phyloP scores from a whole-genome alignment of 2,797 vertebrate genomes.

The Typhlichthys subterraneus region DNA sequence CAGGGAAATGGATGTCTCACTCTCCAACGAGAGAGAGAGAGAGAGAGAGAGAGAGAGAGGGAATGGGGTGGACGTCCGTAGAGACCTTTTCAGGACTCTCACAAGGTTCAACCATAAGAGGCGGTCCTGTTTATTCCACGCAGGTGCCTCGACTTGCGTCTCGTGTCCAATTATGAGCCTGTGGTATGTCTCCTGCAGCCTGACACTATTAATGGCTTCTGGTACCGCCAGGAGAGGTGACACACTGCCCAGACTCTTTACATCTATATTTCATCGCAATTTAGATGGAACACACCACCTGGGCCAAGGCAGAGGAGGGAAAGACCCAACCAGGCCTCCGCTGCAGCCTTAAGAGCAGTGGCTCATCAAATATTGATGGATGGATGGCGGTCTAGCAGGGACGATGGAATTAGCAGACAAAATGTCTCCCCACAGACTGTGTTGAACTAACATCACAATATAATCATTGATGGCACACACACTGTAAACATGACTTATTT shows the following conservation, averaged over 20 bases:
- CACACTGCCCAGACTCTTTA: conserved; percentile 78
- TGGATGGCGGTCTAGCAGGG: conserved; percentile 59
- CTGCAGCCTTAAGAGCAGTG: conserved; percentile 57
- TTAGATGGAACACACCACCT: conserved; percentile 64
- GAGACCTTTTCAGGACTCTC: conserved; percentile 56
- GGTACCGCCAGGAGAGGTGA: conserved; percentile 80
- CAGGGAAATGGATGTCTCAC: conserved; percentile 36
- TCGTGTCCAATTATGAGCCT: conserved; percentile 80
- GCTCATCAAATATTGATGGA: conserved; percentile 77
- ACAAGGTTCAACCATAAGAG: conserved; percentile 59
- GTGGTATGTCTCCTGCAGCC: conserved; percentile 77
- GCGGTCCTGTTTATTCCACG: conserved; percentile 72
- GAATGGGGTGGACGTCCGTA: conserved; percentile 39
- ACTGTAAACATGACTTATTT: conserved; percentile 46
- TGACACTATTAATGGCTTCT: conserved; percentile 84
- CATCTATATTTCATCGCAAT: conserved; percentile 84
- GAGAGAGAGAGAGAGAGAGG: neutral
- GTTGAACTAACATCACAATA: conserved; percentile 52
- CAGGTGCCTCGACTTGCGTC: conserved; percentile 79
- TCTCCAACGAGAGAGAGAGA: neutral
- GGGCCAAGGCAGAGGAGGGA: conserved; percentile 46
- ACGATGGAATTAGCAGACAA: conserved; percentile 64
- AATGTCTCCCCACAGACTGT: conserved; percentile 61
- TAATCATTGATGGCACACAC: conserved; percentile 71
- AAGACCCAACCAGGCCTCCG: conserved; percentile 49